Percentiles rank a stretch among this genome's conserved stretches.
Evolutionary conservation across 2,113 vertebrate species (phyloP).

Genomic region (Sinocyclocheilus rhinocerous): DNA sequence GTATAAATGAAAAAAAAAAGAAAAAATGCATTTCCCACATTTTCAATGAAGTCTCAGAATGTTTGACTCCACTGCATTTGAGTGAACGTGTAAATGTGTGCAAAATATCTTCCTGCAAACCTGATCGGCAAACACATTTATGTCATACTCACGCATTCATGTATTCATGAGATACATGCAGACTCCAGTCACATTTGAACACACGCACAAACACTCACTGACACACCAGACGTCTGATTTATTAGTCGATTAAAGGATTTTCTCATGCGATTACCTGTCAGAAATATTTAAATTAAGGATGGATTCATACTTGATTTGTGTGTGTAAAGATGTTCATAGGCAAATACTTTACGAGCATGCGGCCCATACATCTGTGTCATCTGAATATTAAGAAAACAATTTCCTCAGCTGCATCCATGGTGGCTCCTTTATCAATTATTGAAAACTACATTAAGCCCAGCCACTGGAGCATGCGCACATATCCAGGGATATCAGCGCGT

Average conservation of each 20-base stretch:
- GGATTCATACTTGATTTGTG: slow-evolving; percentile 77
- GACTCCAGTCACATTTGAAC: neutral
- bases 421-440: slow-evolving; percentile 75
- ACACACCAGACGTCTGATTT: slow-evolving; percentile 70
- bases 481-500: slow-evolving; percentile 22
- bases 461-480: slow-evolving; percentile 52
- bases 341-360: slow-evolving; percentile 67
- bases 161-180: slow-evolving; percentile 32
- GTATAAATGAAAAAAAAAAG: no score
- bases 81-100: slow-evolving; percentile 4
- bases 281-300: slow-evolving; percentile 74
- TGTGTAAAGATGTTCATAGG: slow-evolving; percentile 69
- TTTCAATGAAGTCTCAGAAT: neutral
- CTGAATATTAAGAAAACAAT: slow-evolving; percentile 74
- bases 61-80: slow-evolving; percentile 25
- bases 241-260: slow-evolving; percentile 76
- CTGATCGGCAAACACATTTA: slow-evolving; percentile 18
- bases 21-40: neutral
- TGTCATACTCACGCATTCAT: neutral
- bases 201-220: slow-evolving; percentile 9
- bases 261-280: slow-evolving; percentile 77
- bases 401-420: slow-evolving; percentile 54
- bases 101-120: neutral
- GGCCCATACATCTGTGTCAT: slow-evolving; percentile 66
- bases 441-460: slow-evolving; percentile 63